Evolutionary conservation across 2,113 vertebrate species (phyloP).

Genomic region (Xenopus borealis): DNA sequence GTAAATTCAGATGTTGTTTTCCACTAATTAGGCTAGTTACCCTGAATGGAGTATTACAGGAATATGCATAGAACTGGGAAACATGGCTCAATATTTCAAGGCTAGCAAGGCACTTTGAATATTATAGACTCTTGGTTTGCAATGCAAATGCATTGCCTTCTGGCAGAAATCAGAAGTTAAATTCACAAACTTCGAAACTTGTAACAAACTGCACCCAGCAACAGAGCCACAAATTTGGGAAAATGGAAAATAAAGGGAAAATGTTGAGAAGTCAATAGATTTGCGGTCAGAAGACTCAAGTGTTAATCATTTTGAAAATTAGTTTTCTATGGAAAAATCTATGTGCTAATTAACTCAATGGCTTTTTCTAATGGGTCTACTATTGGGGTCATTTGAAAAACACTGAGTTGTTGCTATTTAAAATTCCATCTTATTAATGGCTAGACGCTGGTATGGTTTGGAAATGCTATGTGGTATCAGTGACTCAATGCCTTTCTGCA

Average conservation of each 20-base stretch:
- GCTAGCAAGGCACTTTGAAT: constrained; percentile 34
- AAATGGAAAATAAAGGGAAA: constrained; percentile 45
- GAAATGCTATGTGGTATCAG: not conserved
- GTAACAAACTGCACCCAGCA: constrained; percentile 24
- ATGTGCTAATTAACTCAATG: constrained; percentile 64
- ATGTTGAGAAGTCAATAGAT: constrained; percentile 53
- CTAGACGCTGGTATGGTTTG: constrained; percentile 29
- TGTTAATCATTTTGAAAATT: constrained; percentile 61
- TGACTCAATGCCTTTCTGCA: not conserved
- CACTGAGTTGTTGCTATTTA: constrained; percentile 57
- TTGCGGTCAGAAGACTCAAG: constrained; percentile 54
- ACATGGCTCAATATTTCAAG: constrained; percentile 42
- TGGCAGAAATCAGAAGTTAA: constrained; percentile 24
- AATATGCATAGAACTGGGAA: constrained; percentile 27
- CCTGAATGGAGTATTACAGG: constrained; percentile 36
- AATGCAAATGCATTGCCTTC: constrained; percentile 32
- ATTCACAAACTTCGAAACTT: constrained; percentile 30
- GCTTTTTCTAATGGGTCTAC: constrained; percentile 62
- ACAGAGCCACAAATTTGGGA: constrained; percentile 47
- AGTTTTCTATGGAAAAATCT: constrained; percentile 63
- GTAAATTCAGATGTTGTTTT: constrained; percentile 35
- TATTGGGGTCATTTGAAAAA: constrained; percentile 56
- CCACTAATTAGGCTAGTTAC: constrained; percentile 41
- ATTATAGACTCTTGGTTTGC: constrained; percentile 33
- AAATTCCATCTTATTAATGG: constrained; percentile 59